Evolutionary conservation across 92 coral and sea anemone species (phyloP).

Genomic region (Pocillopora grandis): DNA sequence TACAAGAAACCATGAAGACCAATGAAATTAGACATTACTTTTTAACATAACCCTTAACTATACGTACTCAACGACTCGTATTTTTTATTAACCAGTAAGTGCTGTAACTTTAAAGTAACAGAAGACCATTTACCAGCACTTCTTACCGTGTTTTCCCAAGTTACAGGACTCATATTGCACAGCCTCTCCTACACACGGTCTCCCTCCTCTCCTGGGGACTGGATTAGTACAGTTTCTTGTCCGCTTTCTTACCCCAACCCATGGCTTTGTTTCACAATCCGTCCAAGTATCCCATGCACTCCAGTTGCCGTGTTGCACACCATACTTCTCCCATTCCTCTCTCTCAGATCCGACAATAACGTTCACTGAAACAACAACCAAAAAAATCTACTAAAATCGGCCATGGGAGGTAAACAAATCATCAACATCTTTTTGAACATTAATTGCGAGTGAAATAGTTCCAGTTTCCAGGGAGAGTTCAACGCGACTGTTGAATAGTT

Average conservation of each 20-base stretch:
- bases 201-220: slow-evolving; percentile 84
- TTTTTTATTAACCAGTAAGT: neutral
- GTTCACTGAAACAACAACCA: slow-evolving; percentile 32
- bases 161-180: slow-evolving; percentile 46
- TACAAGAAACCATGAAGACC: too few relatives aligned
- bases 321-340: slow-evolving; percentile 73
- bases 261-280: slow-evolving; percentile 59
- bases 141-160: slow-evolving; percentile 68
- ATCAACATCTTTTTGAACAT: too few relatives aligned
- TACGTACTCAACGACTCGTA: too few relatives aligned
- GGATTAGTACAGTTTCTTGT: slow-evolving; percentile 70
- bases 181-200: slow-evolving; percentile 62
- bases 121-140: neutral
- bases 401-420: too few relatives aligned
- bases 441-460: too few relatives aligned
- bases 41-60: too few relatives aligned
- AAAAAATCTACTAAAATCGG: too few relatives aligned
- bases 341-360: slow-evolving; percentile 39
- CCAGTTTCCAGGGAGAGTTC: too few relatives aligned
- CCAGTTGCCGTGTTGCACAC: slow-evolving; percentile 92
- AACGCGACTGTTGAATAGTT: too few relatives aligned
- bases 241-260: slow-evolving; percentile 62
- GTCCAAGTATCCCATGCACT: slow-evolving; percentile 82
- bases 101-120: neutral
- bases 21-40: too few relatives aligned